A percentile compares a stretch with the other conserved stretches of the same genome.
Evolutionary conservation across 2,113 vertebrate species (phyloP).

Genomic region (Megaceryle torquata): DNA sequence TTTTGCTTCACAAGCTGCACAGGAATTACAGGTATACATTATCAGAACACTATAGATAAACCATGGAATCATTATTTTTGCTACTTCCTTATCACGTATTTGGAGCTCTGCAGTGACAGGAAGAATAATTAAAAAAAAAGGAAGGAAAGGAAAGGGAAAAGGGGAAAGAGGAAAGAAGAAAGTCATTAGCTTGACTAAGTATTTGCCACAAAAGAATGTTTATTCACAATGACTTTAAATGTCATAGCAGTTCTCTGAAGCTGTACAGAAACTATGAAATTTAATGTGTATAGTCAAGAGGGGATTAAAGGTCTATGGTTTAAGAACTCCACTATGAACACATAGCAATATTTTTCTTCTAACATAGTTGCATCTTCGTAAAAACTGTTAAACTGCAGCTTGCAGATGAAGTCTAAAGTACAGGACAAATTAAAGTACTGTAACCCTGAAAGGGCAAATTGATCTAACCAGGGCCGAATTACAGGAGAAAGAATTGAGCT

Average conservation of each 20-base stretch:
- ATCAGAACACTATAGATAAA: background rate
- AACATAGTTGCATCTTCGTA: background rate
- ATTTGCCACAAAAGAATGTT: background rate
- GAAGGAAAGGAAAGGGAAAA: too few species aligned
- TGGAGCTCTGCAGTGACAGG: background rate
- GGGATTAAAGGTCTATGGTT: background rate
- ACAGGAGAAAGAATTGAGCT: background rate
- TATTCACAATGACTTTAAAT: background rate
- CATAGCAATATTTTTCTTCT: background rate
- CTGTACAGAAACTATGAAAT: background rate
- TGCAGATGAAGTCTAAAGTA: background rate
- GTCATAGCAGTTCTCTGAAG: background rate
- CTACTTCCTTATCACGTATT: background rate
- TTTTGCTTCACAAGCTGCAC: background rate
- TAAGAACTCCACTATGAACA: background rate
- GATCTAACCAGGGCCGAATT: background rate
- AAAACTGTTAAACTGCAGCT: background rate
- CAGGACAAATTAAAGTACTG: background rate
- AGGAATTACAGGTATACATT: background rate
- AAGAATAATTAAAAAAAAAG: background rate
- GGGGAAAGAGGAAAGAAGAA: too few species aligned
- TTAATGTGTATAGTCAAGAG: background rate
- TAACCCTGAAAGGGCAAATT: slow-evolving; percentile 14
- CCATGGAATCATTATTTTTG: background rate
- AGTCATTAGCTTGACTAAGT: background rate